These are phyloP conservation scores for Eupithecia insigniata DNA, from an alignment of 2,888 invertebrate species.

Conservation along the genomic window DNA sequence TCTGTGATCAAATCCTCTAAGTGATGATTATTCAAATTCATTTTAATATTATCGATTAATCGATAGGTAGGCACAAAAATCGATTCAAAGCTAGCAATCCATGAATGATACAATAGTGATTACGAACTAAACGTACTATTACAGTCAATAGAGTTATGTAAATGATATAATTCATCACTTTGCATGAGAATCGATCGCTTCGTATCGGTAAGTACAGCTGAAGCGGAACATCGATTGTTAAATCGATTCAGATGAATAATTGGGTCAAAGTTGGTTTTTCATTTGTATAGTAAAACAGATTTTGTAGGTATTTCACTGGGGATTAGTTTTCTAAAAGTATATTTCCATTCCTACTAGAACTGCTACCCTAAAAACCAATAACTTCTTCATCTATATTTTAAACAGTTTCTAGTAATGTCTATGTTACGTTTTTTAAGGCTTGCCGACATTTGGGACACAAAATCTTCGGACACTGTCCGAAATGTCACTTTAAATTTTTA, in stretches of 20 bases:
- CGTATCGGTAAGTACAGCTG: constrained; percentile 45
- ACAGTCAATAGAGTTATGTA: constrained; percentile 39
- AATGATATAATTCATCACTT: constrained; percentile 47
- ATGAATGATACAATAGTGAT: constrained; percentile 14
- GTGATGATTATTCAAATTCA: neutral
- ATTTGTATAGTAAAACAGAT: constrained; percentile 21
- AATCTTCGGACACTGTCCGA: too few species aligned
- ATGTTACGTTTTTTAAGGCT: too few species aligned
- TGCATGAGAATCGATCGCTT: constrained; percentile 60
- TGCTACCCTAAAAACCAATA: too few species aligned
- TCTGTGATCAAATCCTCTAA: too few species aligned
- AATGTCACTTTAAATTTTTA: too few species aligned
- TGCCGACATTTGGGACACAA: too few species aligned
- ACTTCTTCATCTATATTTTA: neutral
- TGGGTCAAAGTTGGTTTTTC: constrained; percentile 40
- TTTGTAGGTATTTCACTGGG: neutral
- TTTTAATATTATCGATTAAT: constrained; percentile 3
- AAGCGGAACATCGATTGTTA: constrained; percentile 57
- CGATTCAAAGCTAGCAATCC: constrained; percentile 11
- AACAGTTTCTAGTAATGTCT: too few species aligned
- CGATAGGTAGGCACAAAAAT: neutral
- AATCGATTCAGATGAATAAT: constrained; percentile 50
- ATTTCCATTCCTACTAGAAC: neutral
- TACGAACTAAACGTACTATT: constrained; percentile 19
- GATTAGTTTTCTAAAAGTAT: neutral